A percentile compares a stretch with the other conserved stretches of the same genome.
These are phyloP conservation scores for Automeris io DNA, from an alignment of 2,888 invertebrate genomes.

Conservation along the genomic window DNA sequence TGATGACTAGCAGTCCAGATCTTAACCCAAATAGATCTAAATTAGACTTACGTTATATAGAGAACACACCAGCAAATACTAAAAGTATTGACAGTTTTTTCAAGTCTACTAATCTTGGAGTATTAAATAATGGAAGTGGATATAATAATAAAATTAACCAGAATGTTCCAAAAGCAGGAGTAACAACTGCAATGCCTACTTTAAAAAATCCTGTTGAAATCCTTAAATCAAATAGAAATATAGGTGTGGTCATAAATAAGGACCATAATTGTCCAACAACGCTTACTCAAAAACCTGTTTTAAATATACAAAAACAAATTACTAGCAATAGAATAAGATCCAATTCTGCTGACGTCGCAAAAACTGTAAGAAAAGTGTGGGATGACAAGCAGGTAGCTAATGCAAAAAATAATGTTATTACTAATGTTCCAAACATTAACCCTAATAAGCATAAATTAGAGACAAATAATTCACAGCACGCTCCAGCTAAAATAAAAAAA, in stretches of 20 bases:
- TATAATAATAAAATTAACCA: constrained; percentile 18
- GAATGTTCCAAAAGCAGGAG: constrained; percentile 10
- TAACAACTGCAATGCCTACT: constrained; percentile 8
- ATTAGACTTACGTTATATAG: no score
- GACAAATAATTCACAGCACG: constrained; percentile 21
- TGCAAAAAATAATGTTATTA: constrained; percentile 6
- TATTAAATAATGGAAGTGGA: no score
- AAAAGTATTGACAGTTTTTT: no score
- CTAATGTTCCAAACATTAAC: constrained; percentile 8
- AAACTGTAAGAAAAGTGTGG: constrained; percentile 39
- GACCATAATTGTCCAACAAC: constrained; percentile 26
- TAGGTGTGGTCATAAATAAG: constrained; percentile 31
- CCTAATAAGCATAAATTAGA: constrained; percentile 35
- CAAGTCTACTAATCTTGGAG: no score
- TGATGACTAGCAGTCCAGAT: no score
- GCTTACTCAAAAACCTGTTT: constrained; percentile 14
- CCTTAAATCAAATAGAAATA: constrained; percentile 27
- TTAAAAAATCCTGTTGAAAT: constrained; percentile 12
- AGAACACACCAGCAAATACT: no score
- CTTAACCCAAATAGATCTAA: no score
- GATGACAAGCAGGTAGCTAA: constrained; percentile 29
- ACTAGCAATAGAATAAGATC: constrained; percentile 19
- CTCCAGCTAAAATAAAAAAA: constrained; percentile 53
- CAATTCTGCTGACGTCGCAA: constrained; percentile 21
- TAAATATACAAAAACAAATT: constrained; percentile 31